These are phyloP conservation scores for Ariolimax columbianus DNA, from an alignment of 2,888 invertebrate genomes.

Conservation along the genomic window DNA sequence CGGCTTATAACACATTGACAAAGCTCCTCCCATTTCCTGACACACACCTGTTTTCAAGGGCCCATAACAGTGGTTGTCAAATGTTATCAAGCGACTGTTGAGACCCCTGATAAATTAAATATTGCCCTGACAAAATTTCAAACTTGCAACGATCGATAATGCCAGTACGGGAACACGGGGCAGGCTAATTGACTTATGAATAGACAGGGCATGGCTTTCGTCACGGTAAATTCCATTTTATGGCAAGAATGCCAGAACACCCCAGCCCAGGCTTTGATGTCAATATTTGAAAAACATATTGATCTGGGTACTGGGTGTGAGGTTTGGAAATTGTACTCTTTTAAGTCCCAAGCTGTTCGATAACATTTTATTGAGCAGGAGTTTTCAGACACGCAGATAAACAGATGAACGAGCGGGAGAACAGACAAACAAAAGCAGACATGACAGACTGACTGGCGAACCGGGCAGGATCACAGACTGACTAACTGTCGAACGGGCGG, in stretches of 20 bases:
- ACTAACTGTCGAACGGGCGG: too few relatives aligned
- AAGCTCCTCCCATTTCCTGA: too few relatives aligned
- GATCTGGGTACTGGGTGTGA: not conserved
- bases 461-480: too few relatives aligned
- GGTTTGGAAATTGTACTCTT: not conserved
- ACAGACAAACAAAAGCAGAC: not conserved
- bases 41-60: too few relatives aligned
- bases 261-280: not conserved
- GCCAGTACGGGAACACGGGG: too few relatives aligned
- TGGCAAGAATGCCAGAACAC: not conserved
- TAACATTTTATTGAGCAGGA: too few relatives aligned
- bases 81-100: not conserved
- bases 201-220: constrained; percentile 14
- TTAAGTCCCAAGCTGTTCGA: not conserved
- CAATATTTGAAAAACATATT: not conserved
- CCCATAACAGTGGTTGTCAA: too few relatives aligned
- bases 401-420: too few relatives aligned
- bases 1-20: too few relatives aligned
- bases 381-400: too few relatives aligned
- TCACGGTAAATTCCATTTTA: not conserved
- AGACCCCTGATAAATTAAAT: not conserved
- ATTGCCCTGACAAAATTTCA: constrained; percentile 1
- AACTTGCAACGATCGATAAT: not conserved
- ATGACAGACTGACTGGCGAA: not conserved
- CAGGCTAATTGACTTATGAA: constrained; percentile 21